Evolutionary conservation across 2,113 vertebrate species (phyloP).

Genomic region (Nothoprocta perdicaria): DNA sequence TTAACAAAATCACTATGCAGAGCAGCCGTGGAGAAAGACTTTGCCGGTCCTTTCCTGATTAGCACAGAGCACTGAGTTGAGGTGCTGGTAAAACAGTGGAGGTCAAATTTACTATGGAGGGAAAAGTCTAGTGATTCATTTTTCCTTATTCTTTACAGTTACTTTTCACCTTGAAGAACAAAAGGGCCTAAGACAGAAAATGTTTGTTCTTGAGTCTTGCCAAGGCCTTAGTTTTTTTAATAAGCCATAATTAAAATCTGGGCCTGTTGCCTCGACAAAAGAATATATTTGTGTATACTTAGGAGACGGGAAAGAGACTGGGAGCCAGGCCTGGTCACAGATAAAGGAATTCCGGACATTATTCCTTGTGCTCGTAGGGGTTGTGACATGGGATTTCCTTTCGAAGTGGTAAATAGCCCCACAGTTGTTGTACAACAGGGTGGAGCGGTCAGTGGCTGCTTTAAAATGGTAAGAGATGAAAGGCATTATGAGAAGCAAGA

Average conservation of each 20-base stretch:
- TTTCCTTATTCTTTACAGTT: conserved; percentile 55
- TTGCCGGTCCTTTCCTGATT: conserved; percentile 12
- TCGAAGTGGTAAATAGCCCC: conserved; percentile 65
- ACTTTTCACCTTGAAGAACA: conserved; percentile 69
- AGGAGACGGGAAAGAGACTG: conserved; percentile 72
- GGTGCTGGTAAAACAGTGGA: conserved; percentile 5
- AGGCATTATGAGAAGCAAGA: neutral
- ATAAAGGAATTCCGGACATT: conserved; percentile 87
- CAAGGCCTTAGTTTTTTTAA: conserved; percentile 22
- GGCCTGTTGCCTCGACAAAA: conserved; percentile 43
- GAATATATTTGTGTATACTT: conserved; percentile 67
- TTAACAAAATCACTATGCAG: neutral
- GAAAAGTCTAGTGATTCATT: conserved; percentile 59
- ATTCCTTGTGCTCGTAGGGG: conserved; percentile 74
- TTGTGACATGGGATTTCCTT: conserved; percentile 80
- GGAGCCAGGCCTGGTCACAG: conserved; percentile 60
- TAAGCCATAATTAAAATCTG: conserved; percentile 58
- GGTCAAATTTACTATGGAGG: conserved; percentile 72
- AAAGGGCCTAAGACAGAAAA: conserved; percentile 56
- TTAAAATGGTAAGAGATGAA: conserved; percentile 28
- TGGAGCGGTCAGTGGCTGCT: neutral
- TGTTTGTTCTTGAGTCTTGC: conserved; percentile 55
- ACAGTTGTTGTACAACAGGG: conserved; percentile 16
- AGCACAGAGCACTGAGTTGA: conserved; percentile 24
- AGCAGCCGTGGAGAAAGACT: neutral